Conservation (phyloP, 2,113 vertebrate genomes). For the Microtus montanus region DNA sequence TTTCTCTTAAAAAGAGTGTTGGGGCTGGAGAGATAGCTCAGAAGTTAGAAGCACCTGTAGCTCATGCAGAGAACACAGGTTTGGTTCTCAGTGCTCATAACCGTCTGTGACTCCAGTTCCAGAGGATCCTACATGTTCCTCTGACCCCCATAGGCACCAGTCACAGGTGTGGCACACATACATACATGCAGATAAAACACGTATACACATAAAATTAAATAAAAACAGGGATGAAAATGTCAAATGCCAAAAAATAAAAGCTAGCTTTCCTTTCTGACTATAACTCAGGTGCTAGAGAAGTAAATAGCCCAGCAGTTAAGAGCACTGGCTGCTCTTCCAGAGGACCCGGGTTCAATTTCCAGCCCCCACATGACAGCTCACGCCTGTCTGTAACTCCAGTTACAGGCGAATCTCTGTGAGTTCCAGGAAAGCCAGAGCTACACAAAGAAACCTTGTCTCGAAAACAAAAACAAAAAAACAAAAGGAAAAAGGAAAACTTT, state of each 20-base stretch:
- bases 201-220: background rate
- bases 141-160: background rate
- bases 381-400: too few species aligned
- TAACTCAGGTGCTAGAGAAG: too few species aligned
- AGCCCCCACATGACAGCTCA: too few species aligned
- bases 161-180: background rate
- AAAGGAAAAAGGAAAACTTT: background rate
- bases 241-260: background rate
- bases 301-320: too few species aligned
- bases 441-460: background rate
- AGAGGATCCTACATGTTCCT: background rate
- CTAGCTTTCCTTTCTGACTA: background rate
- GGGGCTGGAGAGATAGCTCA: background rate
- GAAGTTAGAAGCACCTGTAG: background rate
- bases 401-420: background rate
- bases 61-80: background rate
- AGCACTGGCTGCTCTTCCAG: too few species aligned
- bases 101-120: background rate
- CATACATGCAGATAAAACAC: background rate
- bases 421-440: background rate
- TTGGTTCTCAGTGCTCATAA: background rate
- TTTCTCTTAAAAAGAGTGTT: conserved; percentile 19
- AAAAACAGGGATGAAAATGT: background rate
- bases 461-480: too few species aligned
- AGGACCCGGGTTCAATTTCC: too few species aligned